Conservation (phyloP, 1,140 invertebrate genomes). For the Doryteuthis pealeii region DNA sequence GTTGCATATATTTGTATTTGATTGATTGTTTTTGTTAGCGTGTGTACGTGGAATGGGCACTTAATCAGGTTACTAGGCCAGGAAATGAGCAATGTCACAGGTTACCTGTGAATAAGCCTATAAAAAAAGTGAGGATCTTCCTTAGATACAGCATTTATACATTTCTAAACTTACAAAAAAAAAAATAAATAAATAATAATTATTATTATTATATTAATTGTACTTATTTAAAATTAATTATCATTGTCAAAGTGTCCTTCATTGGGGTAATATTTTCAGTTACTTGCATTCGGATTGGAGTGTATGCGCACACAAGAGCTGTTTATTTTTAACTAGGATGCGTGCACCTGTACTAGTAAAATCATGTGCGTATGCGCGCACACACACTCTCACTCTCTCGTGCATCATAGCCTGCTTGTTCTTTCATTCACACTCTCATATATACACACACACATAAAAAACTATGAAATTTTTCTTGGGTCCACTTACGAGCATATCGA, state of each 20-base stretch:
- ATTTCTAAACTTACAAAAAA: neutral
- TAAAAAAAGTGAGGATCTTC: neutral
- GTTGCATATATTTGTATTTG: no score
- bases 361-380: neutral
- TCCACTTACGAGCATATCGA: no score
- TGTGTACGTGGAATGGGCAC: neutral
- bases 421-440: neutral
- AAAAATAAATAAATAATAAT: neutral
- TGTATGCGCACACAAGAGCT: neutral
- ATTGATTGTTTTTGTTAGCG: no score
- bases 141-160: neutral
- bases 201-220: no score
- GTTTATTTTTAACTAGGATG: neutral
- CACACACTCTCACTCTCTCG: neutral
- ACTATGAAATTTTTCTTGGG: no score
- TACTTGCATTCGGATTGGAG: neutral
- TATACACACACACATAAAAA: no score
- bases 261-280: neutral
- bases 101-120: neutral
- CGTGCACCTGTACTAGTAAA: neutral
- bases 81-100: constrained; percentile 4
- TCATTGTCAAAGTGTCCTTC: neutral
- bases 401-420: neutral
- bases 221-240: neutral
- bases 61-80: constrained; percentile 5